These are phyloP conservation scores for Coranthus polyacanthus DNA, from an alignment of 2,797 vertebrate genomes.

Conservation along the genomic window DNA sequence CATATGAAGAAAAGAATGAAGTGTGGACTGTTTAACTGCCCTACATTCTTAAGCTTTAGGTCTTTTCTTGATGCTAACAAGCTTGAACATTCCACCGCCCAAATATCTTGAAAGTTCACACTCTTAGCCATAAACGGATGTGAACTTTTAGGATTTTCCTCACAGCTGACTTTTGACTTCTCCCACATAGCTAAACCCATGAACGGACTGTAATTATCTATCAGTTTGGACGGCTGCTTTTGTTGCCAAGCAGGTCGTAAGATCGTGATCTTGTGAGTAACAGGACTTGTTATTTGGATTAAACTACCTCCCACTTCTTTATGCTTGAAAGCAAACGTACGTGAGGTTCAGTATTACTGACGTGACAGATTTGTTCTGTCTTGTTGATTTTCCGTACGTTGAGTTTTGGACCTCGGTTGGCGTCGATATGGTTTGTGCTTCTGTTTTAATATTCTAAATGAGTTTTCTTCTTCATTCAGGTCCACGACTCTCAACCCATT, in stretches of 20 bases:
- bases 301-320: background rate
- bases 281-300: constrained; percentile 6
- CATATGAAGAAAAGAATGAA: no score
- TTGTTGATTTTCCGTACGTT: background rate
- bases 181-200: constrained; percentile 12
- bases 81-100: constrained; percentile 20
- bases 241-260: constrained; percentile 5
- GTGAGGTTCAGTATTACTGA: background rate
- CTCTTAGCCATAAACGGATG: constrained; percentile 32
- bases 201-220: constrained; percentile 32
- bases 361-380: background rate
- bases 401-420: background rate
- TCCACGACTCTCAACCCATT: no score
- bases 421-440: no score
- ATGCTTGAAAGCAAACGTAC: background rate
- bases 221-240: constrained; percentile 16
- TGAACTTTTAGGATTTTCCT: constrained; percentile 36
- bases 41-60: no score
- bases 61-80: no score
- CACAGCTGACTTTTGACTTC: constrained; percentile 46
- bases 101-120: constrained; percentile 21
- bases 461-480: no score
- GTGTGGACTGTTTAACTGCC: no score
- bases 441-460: no score
- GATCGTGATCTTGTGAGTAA: no score